These are phyloP conservation scores for Serranus cabrilla DNA, from an alignment of 2,797 vertebrate species.

Conservation along the genomic window DNA sequence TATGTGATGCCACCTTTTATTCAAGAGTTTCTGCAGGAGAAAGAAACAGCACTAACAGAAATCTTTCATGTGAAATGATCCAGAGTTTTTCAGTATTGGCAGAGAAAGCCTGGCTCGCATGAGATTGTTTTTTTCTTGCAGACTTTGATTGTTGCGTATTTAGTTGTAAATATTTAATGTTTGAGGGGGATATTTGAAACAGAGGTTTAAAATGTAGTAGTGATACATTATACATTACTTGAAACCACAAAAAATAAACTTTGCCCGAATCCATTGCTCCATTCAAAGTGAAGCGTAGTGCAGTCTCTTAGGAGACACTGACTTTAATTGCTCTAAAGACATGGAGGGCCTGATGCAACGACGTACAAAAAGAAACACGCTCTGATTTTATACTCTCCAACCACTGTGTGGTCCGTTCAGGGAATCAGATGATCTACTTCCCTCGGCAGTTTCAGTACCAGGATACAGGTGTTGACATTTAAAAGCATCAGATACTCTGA, in stretches of 20 bases:
- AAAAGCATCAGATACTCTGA: conserved; percentile 3
- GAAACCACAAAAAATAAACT: neutral
- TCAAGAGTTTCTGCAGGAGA: too few species aligned
- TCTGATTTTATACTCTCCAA: neutral
- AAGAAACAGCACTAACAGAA: too few species aligned
- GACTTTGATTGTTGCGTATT: neutral
- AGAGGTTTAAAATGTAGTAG: neutral
- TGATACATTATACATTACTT: neutral
- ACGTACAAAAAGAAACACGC: neutral
- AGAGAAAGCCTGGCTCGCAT: too few species aligned
- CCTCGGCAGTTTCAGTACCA: neutral
- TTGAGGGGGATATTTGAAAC: neutral
- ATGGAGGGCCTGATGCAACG: neutral
- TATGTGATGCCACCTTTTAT: too few species aligned
- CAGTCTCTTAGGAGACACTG: neutral
- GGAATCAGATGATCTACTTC: neutral
- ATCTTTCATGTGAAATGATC: too few species aligned
- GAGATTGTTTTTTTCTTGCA: too few species aligned
- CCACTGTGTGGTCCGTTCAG: neutral
- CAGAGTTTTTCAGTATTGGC: too few species aligned
- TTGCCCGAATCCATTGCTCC: neutral
- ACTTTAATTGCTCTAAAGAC: neutral
- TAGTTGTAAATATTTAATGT: neutral
- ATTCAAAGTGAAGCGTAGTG: neutral
- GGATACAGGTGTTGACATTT: conserved; percentile 13